Base-by-base conservation (phyloP, 2,888 invertebrate species). In the Autographa gamma region DNA sequence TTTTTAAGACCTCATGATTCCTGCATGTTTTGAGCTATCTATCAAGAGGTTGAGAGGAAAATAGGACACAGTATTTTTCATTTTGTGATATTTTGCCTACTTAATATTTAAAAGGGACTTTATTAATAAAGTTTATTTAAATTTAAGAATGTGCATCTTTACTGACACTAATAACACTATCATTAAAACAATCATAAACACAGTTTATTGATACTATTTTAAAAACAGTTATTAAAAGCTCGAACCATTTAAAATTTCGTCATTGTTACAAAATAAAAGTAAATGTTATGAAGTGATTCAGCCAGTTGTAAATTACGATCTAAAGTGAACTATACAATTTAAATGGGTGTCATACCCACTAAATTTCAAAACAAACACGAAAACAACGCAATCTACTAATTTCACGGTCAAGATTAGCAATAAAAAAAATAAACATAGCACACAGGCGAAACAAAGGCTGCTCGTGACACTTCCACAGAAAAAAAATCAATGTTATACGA, bases 351-450 rank as follows among this genome's bases (percentile, higher is more conserved):
- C 74, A n/a, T 48, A 48, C 48, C 71, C 61, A 61, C 66, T 56
- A 77, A 70, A 77, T 66, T 72, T 73, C 76, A 76, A 73, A 77
- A 79, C 76, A 88, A 87, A 88, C 90, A 90, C 84, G 87, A 91
- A 92, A 93, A 93, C 91, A 91, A 89, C 87, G 83, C 87, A 88
- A 87, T 82, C 86, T 83, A 86, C 82, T 80, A 85, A 88, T 93
- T 94, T 95, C 95, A 95, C 92, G 95, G 95, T 95, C 95, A 95
- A 93, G 93, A 91, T 88, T 92, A 91, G 85, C 89, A 90, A 86
- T 88, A 93, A 93, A 92, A 90, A 83, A 93, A 89, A 91, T 91
- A 92, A 93, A 92, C 93, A 93, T 90, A 89, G 90, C 80, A 76
- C 82, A 71, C 69, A 86, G 81, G 82, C 84, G 89, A 92, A 91